Base-by-base conservation (phyloP, 2,113 vertebrate species). In the Cairina moschata region DNA sequence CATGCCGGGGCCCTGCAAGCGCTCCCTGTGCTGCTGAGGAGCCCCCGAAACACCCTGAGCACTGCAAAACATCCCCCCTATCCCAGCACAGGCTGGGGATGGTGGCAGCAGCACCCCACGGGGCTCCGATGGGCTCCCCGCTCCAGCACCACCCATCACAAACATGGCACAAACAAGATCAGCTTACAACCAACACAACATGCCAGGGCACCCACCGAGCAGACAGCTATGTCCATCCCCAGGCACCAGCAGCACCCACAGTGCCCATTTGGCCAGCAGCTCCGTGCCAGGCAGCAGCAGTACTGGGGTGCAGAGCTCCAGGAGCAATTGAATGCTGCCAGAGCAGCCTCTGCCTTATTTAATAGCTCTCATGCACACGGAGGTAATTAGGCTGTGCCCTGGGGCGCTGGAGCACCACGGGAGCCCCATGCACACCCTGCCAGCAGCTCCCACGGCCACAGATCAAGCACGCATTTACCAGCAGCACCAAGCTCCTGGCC, bases 141-240 rank as follows among this genome's bases (percentile, higher is more conserved):
- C 1, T 8, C 1, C 1, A 29, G 31, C 8, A 4, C 1, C 2
- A 3, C 32, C 23, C 50, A 11, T 22, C 46, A 21, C 10, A 3
- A 48, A 20, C 46, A 48, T 21, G 8, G 20, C 46, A 48, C 20
- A 2, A 48, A 10, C 46, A 48, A 48, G 46, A 48, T 21, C 46
- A 48, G 46, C 46, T 48, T 21, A 48, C 20, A 48, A 9, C 46
- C 46, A 48, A 12, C 8, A 0, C 0, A 2, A 34, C 2, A 1
- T 4, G 44, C 7, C 3, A 1, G n/a, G 32, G 58, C 32, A 59
- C 32, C 58, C 58, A 34, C 4, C 3, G 0, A 34, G n/a, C 9
- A 48, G 23, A 26, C 3, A 3, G 23, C 50, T 7, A 14, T 7
- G 7, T 25, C 50, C 23, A 8, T 52, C 50, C 23, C 50, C 50